Evolutionary conservation across 2,113 vertebrate species (phyloP), one percentile per base, ranked within the genome.

Genomic region (Phylloscopus trochilus): DNA sequence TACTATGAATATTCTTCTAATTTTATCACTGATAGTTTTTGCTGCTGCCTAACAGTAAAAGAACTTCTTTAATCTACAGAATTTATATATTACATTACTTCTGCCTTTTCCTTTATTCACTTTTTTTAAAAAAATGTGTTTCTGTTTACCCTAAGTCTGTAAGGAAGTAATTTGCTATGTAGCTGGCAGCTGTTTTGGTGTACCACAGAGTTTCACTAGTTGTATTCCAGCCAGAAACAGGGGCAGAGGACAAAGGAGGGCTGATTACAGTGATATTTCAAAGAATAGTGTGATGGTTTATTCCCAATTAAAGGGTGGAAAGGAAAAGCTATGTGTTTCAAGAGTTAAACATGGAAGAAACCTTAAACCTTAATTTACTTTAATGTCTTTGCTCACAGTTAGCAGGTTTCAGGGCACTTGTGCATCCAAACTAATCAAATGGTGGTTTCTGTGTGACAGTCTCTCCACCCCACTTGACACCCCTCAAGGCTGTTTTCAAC

Each of bases 1-100:
- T 78, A 95, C 68, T 92, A 80, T 75, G 76, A 93, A 93, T 75
- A 94, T 87, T 93, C 47, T 83, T 92, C 74, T 87, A 70, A 73
- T 88, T 91, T 69, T 89, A 84, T 64, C 41, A 27, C 58, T 49
- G 28, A 41, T 56, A 64, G 8, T 11, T 89, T 91, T 67, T 78
- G 21, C 43, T n/a, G 6, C 66, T 93, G 83, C 17, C 37, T 55
- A 83, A 83, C 46, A 30, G 18, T 60, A 80, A 22, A 43, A 79
- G 10, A 78, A 51, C 31, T 51, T 69, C 59, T 81, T 70, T 37
- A 79, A 86, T 62, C 23, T 89, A 83, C 33, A 13, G 15, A 83
- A 77, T 69, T 67, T 39, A 44, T 66, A 85, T 11, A 41, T 81
- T 53, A 19, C 18, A 67, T 31, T 52, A 9, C 11, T 30, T 64